phyloP scores from a whole-genome alignment of 2,888 invertebrate species.

The Poecilus cupreus region DNA sequence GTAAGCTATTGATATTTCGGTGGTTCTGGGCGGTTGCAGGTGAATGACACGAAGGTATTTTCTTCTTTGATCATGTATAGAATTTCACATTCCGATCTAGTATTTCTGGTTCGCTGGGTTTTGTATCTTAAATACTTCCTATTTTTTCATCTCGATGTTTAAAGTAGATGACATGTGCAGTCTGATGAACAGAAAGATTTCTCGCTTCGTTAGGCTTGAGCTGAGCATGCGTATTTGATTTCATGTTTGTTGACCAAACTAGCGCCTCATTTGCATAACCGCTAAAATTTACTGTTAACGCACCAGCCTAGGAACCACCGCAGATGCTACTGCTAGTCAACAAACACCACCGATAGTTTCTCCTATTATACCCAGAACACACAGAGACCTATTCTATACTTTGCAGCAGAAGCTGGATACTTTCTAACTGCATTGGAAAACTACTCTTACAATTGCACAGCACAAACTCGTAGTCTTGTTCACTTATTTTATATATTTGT shows the following conservation, averaged over 20 bases:
- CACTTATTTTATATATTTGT: no score
- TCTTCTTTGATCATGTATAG: slow-evolving; percentile 35
- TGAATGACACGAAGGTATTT: slow-evolving; percentile 36
- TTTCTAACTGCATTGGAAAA: no score
- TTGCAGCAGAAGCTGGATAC: neutral
- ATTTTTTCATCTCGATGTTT: slow-evolving; percentile 42
- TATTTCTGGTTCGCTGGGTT: slow-evolving; percentile 47
- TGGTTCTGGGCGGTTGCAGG: slow-evolving; percentile 8
- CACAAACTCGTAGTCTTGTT: no score
- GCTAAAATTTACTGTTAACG: slow-evolving; percentile 44
- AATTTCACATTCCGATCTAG: slow-evolving; percentile 54
- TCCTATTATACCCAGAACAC: slow-evolving; percentile 1
- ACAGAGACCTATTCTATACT: no score
- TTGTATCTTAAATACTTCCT: slow-evolving; percentile 58
- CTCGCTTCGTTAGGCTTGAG: slow-evolving; percentile 52
- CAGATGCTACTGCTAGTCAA: neutral
- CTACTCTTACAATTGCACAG: no score
- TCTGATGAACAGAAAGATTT: slow-evolving; percentile 53
- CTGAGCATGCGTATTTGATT: slow-evolving; percentile 42
- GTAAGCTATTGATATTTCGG: neutral
- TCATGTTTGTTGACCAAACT: slow-evolving; percentile 45
- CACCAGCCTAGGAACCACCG: slow-evolving; percentile 7
- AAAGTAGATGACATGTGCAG: slow-evolving; percentile 52
- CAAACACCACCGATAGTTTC: slow-evolving; percentile 33
- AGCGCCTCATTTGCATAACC: slow-evolving; percentile 41